These are phyloP conservation scores for Cryptops parisi DNA, from an alignment of 2,888 invertebrate species.

Conservation along the genomic window DNA sequence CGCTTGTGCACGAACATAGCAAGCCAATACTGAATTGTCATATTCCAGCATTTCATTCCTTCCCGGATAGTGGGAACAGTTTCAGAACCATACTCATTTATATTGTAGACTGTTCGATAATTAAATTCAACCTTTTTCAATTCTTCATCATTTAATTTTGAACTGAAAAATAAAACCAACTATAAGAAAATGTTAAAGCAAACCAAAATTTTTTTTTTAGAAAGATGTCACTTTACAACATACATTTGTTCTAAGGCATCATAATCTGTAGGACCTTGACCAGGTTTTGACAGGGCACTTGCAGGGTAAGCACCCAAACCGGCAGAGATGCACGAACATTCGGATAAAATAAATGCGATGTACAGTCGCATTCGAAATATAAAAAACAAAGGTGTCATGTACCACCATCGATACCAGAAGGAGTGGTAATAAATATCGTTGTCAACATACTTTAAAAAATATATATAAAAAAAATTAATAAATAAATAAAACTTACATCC, in stretches of 20 bases:
- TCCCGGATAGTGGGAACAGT: slow-evolving; percentile 64
- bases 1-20: slow-evolving; percentile 78
- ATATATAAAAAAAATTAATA: background rate
- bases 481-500: background rate
- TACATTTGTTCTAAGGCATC: slow-evolving; percentile 42
- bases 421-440: slow-evolving; percentile 57
- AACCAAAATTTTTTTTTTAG: background rate
- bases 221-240: slow-evolving; percentile 41
- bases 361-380: slow-evolving; percentile 83
- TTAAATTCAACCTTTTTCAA: slow-evolving; percentile 26
- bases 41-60: slow-evolving; percentile 90
- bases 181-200: background rate
- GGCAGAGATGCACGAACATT: slow-evolving; percentile 81
- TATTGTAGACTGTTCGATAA: slow-evolving; percentile 69
- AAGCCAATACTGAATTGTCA: slow-evolving; percentile 91
- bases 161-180: slow-evolving; percentile 6
- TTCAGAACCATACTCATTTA: slow-evolving; percentile 70
- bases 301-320: slow-evolving; percentile 85
- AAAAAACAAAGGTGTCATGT: slow-evolving; percentile 72
- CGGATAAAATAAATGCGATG: slow-evolving; percentile 73
- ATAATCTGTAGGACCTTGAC: slow-evolving; percentile 69
- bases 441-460: slow-evolving; percentile 50
- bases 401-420: slow-evolving; percentile 63
- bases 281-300: slow-evolving; percentile 52
- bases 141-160: slow-evolving; percentile 11